These are phyloP conservation scores for Oscheius sp. DNA, from an alignment of 2,888 invertebrate species.

Conservation along the genomic window DNA sequence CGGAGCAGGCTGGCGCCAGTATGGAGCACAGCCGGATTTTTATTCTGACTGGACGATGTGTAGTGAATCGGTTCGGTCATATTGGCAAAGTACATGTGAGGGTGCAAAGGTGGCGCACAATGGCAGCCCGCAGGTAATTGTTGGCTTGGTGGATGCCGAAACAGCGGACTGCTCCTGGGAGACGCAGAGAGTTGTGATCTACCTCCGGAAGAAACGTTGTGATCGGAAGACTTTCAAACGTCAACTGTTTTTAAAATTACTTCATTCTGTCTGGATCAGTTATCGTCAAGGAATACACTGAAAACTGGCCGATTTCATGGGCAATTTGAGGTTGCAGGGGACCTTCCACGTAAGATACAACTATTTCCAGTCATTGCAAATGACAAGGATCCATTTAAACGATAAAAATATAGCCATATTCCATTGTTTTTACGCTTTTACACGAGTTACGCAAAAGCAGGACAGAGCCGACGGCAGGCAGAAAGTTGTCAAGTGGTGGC, in stretches of 20 bases:
- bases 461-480: constrained; percentile 13
- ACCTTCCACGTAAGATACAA: too few relatives aligned
- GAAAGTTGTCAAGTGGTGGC: constrained; percentile 35
- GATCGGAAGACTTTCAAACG: constrained; percentile 27
- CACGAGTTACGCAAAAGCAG: constrained; percentile 5
- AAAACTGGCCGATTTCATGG: background rate
- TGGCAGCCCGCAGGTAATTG: constrained; percentile 38
- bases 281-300: background rate
- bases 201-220: constrained; percentile 29
- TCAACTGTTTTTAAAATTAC: background rate
- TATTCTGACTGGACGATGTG: background rate
- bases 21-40: constrained; percentile 3
- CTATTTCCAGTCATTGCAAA: background rate
- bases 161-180: constrained; percentile 30
- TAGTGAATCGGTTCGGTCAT: constrained; percentile 25
- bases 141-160: constrained; percentile 34
- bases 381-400: too few relatives aligned
- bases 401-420: too few relatives aligned
- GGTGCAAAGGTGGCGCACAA: constrained; percentile 37
- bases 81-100: constrained; percentile 35
- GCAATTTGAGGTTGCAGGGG: constrained; percentile 2
- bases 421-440: background rate
- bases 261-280: background rate
- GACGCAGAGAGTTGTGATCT: constrained; percentile 35
- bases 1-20: too few relatives aligned